Evolutionary conservation across 2,113 vertebrate species (phyloP).

Genomic region (Ivindomyrus marchei): DNA sequence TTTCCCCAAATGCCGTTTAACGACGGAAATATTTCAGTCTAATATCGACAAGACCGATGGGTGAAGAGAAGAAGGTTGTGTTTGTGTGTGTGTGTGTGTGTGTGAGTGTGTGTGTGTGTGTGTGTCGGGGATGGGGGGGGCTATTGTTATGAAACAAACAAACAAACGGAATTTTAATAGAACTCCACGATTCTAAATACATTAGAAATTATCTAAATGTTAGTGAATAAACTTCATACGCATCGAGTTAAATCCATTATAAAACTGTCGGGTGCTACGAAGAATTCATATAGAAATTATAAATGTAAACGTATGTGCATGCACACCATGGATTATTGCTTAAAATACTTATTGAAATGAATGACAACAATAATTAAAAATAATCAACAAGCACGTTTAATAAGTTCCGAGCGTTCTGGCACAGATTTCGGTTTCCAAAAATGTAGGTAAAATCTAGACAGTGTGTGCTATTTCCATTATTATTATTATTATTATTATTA

Average conservation of each 20-base stretch:
- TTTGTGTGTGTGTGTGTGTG: conserved; percentile 3
- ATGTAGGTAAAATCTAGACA: background rate
- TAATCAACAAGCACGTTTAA: background rate
- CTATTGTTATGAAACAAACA: conserved; percentile 23
- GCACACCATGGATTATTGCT: background rate
- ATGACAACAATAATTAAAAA: background rate
- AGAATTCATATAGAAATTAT: background rate
- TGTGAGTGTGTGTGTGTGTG: background rate
- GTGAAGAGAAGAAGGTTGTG: conserved; percentile 23
- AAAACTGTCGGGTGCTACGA: background rate
- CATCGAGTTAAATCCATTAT: background rate
- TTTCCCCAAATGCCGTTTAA: conserved; percentile 57
- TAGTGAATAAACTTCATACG: background rate
- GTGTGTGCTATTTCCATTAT: background rate
- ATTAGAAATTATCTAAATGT: background rate
- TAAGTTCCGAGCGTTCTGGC: background rate
- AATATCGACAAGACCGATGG: conserved; percentile 50
- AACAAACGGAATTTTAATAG: background rate
- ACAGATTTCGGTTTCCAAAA: background rate
- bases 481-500: background rate
- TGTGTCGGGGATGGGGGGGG: conserved; percentile 26
- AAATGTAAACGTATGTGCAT: background rate
- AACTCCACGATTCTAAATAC: conserved; percentile 22
- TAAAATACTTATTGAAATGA: background rate
- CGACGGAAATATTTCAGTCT: conserved; percentile 55